These are phyloP conservation scores for Thyatira batis DNA, from an alignment of 2,888 invertebrate genomes.

Conservation along the genomic window DNA sequence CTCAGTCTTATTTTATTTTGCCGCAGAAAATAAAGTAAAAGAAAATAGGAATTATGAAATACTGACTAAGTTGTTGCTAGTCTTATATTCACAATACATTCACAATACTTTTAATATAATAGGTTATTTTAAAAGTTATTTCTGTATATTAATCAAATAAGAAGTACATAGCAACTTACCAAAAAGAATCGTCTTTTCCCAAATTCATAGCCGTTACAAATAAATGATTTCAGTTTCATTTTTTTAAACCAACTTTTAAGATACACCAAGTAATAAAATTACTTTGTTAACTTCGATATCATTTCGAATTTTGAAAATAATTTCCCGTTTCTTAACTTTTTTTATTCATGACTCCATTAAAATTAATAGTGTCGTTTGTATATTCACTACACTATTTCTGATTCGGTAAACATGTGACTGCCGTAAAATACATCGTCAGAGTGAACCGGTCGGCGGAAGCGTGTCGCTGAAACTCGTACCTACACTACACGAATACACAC, in stretches of 20 bases:
- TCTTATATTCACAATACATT: too few relatives aligned
- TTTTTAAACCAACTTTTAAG: constrained; percentile 15
- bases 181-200: constrained; percentile 56
- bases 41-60: not conserved
- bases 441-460: constrained; percentile 24
- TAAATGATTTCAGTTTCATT: constrained; percentile 44
- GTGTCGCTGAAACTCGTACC: constrained; percentile 18
- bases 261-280: constrained; percentile 10
- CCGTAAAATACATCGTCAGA: constrained; percentile 22
- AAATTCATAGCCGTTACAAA: constrained; percentile 48
- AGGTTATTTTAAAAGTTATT: not conserved
- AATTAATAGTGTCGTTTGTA: not conserved
- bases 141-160: not conserved
- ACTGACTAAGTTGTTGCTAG: not conserved
- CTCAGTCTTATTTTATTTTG: not conserved
- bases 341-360: not conserved
- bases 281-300: constrained; percentile 11
- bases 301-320: constrained; percentile 10
- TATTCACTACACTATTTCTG: not conserved
- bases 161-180: constrained; percentile 54
- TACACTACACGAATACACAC: too few relatives aligned
- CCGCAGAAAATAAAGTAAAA: not conserved
- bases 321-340: not conserved
- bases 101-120: too few relatives aligned
- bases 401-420: constrained; percentile 40